Percentiles rank a stretch among this genome's conserved stretches.
These are phyloP conservation scores for Marmota flaviventris DNA, from an alignment of 2,113 vertebrate species.

Conservation along the genomic window DNA sequence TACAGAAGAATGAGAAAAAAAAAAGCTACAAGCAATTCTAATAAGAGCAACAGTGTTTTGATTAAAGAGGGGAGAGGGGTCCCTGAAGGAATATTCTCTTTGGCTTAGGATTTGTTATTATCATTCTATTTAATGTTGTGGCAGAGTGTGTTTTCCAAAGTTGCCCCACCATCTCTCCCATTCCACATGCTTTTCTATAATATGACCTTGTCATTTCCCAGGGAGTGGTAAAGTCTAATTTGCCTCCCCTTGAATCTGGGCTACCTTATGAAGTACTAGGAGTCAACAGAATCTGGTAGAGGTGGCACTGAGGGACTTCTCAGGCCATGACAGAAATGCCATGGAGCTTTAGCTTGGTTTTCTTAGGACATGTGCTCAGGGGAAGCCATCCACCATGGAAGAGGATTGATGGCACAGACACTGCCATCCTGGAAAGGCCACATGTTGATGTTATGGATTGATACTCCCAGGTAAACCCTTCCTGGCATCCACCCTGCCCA, in stretches of 20 bases:
- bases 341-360: background rate
- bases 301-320: background rate
- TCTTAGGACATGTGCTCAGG: background rate
- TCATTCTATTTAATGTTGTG: background rate
- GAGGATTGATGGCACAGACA: accelerated
- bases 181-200: background rate
- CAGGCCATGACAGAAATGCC: background rate
- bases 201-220: background rate
- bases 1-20: background rate
- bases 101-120: background rate
- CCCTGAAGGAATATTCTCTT: background rate
- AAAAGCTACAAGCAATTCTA: background rate
- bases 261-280: background rate
- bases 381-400: background rate
- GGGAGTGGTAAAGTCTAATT: background rate
- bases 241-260: background rate
- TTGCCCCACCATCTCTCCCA: background rate
- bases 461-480: background rate
- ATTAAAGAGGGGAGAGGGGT: background rate
- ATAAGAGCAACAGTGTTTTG: background rate
- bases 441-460: accelerated
- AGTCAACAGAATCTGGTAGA: background rate
- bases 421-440: too few relatives aligned
- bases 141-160: background rate
- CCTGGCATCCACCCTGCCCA: background rate